phyloP scores from a whole-genome alignment of 2,113 vertebrate genomes.

The Elgaria multicarinata region DNA sequence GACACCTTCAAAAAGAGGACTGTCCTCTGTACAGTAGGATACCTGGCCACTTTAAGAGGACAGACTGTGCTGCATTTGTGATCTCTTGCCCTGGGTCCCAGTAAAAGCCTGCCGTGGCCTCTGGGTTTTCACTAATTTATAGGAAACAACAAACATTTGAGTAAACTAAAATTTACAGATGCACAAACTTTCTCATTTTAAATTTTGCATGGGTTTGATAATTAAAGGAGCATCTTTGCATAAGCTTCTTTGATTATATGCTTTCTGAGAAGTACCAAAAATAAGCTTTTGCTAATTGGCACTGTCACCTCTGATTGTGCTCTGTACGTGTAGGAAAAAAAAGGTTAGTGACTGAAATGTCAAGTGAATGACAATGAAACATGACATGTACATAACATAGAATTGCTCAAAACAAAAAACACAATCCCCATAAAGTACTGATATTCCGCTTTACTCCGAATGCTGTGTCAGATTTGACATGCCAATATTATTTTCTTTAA shows the following conservation, averaged over 20 bases:
- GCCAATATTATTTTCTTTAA: constrained; percentile 1
- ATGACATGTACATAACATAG: neutral
- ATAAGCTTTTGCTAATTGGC: constrained; percentile 4
- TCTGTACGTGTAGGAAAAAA: neutral
- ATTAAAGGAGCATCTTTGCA: neutral
- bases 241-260: constrained; percentile 3
- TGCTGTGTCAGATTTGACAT: neutral
- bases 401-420: neutral
- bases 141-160: neutral
- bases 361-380: neutral
- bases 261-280: neutral
- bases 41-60: no score
- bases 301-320: neutral
- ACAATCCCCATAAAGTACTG: neutral
- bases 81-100: neutral
- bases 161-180: neutral
- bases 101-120: neutral
- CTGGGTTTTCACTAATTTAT: neutral
- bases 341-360: neutral
- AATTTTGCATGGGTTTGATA: neutral
- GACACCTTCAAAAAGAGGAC: no score
- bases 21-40: no score
- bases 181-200: neutral
- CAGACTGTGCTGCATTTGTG: neutral
- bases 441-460: neutral